phyloP scores from a whole-genome alignment of 1,140 invertebrate genomes.

The Scaptomyza graminum region DNA sequence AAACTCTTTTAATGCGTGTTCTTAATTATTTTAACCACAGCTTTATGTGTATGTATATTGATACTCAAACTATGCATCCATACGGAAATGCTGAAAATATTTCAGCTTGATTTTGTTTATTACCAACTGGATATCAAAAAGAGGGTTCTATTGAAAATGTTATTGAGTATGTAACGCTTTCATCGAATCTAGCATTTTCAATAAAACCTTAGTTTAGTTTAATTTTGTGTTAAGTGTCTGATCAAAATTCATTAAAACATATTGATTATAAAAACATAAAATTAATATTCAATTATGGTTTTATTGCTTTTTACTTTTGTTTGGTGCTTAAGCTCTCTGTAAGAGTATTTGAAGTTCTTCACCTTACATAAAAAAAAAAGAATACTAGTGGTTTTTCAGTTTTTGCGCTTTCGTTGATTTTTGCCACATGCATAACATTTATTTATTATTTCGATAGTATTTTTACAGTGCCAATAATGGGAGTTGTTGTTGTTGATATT shows the following conservation, averaged over 20 bases:
- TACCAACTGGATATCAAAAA: background rate
- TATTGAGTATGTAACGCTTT: background rate
- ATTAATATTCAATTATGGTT: too few species aligned
- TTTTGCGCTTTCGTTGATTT: conserved; percentile 3
- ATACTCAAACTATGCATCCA: conserved; percentile 1
- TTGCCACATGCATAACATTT: conserved; percentile 35
- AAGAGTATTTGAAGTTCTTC: background rate
- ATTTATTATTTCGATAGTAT: conserved; percentile 43
- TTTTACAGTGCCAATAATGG: conserved; percentile 35
- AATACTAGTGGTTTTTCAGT: background rate
- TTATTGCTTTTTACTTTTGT: too few species aligned
- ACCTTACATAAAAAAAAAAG: too few species aligned
- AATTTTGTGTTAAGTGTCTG: too few species aligned
- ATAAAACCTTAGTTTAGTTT: too few species aligned
- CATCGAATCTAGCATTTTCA: background rate
- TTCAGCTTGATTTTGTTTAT: conserved; percentile 12
- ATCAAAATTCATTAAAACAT: too few species aligned
- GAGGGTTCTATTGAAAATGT: too few species aligned
- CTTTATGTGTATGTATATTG: background rate
- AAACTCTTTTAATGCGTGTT: conserved; percentile 28
- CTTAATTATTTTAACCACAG: conserved; percentile 48
- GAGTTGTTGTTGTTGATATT: conserved; percentile 26
- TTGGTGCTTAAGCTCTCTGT: too few species aligned
- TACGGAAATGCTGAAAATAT: conserved; percentile 25
- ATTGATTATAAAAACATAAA: too few species aligned